Evolutionary conservation across 2,888 invertebrate species (phyloP).

Genomic region (Caenorhabditis panamensis): DNA sequence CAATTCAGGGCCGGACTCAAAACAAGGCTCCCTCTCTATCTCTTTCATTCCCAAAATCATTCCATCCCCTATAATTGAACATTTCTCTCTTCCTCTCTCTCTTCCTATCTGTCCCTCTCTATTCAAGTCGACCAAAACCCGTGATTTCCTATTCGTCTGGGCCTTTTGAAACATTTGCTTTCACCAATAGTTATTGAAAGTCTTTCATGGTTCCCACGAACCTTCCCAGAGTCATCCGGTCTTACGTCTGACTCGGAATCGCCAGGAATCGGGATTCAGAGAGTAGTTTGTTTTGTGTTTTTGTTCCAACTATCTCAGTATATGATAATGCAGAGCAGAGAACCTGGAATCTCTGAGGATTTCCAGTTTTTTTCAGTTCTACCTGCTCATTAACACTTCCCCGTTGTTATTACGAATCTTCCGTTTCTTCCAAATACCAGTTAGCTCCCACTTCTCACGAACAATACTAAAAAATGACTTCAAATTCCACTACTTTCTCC

Average conservation of each 20-base stretch:
- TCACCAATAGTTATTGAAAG: neutral
- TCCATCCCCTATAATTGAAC: constrained; percentile 44
- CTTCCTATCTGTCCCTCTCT: constrained; percentile 9
- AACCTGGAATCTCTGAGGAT: neutral
- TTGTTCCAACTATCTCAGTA: too few species aligned
- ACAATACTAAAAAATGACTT: too few species aligned
- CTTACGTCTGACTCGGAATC: neutral
- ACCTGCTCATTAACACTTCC: neutral
- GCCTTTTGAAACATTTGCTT: constrained; percentile 39
- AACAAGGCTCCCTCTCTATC: constrained; percentile 10
- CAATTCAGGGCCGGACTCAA: constrained; percentile 15
- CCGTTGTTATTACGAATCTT: neutral
- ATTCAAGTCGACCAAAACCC: constrained; percentile 13
- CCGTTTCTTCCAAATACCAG: neutral
- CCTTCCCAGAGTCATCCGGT: neutral
- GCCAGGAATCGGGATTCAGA: too few species aligned
- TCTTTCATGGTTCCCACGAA: neutral
- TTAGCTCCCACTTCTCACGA: neutral
- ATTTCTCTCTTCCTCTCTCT: constrained; percentile 12
- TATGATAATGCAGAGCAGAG: neutral
- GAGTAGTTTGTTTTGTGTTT: neutral
- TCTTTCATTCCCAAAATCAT: neutral
- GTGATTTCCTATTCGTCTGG: constrained; percentile 33
- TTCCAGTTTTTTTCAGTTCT: too few species aligned
- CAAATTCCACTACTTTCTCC: neutral